Conservation (phyloP, 23 tunicate genomes). For the Styela plicata region DNA sequence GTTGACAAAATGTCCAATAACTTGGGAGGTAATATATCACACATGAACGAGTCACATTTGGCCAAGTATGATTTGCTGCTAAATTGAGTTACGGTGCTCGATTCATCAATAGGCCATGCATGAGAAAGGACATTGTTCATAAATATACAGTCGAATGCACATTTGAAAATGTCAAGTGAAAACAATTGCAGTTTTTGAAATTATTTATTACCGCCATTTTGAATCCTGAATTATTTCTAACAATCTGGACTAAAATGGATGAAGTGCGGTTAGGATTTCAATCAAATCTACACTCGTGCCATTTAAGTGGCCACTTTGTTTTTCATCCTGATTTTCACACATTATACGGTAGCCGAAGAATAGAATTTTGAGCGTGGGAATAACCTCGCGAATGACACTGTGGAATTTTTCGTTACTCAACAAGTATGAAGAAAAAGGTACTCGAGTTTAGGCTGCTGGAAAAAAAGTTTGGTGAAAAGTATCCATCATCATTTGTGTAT, state of each 20-base stretch:
- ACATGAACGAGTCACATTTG: not conserved
- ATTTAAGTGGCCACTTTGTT: slow-evolving; percentile 31
- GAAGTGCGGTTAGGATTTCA: not conserved
- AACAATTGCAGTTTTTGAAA: too few species aligned
- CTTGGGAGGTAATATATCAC: not conserved
- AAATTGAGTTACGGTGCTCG: too few species aligned
- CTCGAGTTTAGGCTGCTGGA: not conserved
- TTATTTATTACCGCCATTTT: too few species aligned
- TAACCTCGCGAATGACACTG: not conserved
- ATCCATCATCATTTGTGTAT: too few species aligned
- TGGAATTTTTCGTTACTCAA: not conserved
- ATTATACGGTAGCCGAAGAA: slow-evolving; percentile 26
- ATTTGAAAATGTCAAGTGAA: too few species aligned
- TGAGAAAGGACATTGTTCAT: too few species aligned
- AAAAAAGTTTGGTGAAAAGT: too few species aligned
- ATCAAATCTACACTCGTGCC: slow-evolving; percentile 23
- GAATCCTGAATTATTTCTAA: too few species aligned
- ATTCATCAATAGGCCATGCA: too few species aligned
- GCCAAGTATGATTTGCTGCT: too few species aligned
- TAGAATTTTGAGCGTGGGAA: slow-evolving; percentile 15
- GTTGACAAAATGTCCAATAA: not conserved
- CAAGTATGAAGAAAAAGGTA: not conserved
- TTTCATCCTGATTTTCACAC: slow-evolving; percentile 25
- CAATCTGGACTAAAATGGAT: too few species aligned
- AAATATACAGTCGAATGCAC: not conserved